Percentiles rank a stretch among this genome's conserved stretches.
Conservation (phyloP, 2,888 invertebrate genomes). For the Sipha maydis region DNA sequence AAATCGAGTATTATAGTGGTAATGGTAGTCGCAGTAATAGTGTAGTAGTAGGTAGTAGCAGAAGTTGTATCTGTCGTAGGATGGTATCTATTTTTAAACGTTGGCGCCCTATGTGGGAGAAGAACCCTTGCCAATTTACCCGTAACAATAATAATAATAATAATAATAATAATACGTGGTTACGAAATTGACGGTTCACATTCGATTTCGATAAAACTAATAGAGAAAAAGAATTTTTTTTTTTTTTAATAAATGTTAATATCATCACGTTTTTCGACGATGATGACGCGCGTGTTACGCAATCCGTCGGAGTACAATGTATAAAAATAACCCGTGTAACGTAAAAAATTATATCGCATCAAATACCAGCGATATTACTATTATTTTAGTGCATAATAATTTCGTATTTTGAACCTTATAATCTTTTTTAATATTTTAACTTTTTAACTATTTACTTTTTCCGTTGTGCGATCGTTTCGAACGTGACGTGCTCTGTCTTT, state of each 20-base stretch:
- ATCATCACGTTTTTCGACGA: neutral
- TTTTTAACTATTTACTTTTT: no score
- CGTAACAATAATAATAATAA: neutral
- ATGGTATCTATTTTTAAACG: conserved; percentile 51
- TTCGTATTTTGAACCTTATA: neutral
- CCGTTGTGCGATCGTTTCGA: neutral
- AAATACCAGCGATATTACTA: neutral
- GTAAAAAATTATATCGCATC: neutral
- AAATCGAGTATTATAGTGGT: neutral
- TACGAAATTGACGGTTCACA: conserved; percentile 21
- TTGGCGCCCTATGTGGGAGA: conserved; percentile 46
- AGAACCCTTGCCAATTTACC: conserved; percentile 57
- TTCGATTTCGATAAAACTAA: conserved; percentile 11
- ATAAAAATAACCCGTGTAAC: neutral
- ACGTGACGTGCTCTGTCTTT: neutral
- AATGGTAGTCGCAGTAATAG: neutral
- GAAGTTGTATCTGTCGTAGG: conserved; percentile 19
- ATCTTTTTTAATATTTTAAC: neutral
- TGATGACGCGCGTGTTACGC: neutral
- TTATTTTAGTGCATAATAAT: neutral
- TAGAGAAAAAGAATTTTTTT: neutral
- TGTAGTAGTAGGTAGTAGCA: neutral
- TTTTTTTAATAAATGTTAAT: neutral
- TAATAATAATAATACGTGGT: neutral
- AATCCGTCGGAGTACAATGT: neutral